phyloP scores from a whole-genome alignment of 2,113 vertebrate genomes.

The Upupa epops region DNA sequence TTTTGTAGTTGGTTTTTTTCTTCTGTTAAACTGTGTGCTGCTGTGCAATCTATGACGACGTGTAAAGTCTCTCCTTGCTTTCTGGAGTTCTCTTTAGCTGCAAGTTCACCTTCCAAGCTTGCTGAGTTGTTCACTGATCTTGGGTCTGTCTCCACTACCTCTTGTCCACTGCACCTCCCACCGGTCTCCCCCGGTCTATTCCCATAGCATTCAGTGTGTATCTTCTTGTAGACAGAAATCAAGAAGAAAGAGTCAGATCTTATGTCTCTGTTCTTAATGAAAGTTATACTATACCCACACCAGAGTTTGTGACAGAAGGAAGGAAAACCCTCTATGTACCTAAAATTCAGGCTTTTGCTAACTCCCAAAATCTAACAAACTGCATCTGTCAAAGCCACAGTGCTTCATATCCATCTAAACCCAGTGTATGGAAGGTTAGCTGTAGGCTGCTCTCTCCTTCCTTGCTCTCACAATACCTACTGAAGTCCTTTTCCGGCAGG shows the following conservation, averaged over 20 bases:
- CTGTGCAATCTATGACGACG: background rate
- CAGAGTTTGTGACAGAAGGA: background rate
- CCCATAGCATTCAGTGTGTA: background rate
- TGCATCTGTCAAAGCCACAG: background rate
- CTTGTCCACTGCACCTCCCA: background rate
- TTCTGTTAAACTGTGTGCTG: background rate
- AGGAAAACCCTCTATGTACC: background rate
- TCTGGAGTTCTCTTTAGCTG: background rate
- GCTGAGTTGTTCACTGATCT: background rate
- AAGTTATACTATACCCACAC: no score
- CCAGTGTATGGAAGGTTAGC: fast-evolving
- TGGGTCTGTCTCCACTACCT: background rate
- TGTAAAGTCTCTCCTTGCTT: background rate
- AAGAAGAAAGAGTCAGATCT: background rate
- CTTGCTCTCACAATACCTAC: background rate
- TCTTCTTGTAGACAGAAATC: background rate
- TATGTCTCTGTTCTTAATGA: background rate
- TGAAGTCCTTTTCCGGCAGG: background rate
- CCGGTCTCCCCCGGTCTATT: background rate
- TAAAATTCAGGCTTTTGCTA: background rate
- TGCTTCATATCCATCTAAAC: background rate
- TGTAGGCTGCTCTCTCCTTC: background rate
- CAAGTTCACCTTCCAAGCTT: background rate
- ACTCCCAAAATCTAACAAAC: background rate
- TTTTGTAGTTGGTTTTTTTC: no score